phyloP scores from a whole-genome alignment of 1,140 invertebrate species.

The Ceratosolen fusciceps region DNA sequence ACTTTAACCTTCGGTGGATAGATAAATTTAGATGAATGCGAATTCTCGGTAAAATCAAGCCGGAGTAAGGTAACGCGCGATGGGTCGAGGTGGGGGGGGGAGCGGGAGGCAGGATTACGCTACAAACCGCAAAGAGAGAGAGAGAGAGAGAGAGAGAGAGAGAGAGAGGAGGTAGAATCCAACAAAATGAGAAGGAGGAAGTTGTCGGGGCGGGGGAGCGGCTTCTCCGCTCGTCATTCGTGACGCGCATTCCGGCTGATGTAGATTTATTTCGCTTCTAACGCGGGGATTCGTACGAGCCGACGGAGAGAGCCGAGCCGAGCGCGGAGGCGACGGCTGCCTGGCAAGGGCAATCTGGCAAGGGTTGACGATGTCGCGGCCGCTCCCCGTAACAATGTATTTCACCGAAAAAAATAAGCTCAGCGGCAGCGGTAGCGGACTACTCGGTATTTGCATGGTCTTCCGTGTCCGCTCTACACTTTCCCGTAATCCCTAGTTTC shows the following conservation, averaged over 20 bases:
- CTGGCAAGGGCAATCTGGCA: no score
- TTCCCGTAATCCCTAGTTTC: neutral
- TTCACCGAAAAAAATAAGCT: constrained; percentile 12
- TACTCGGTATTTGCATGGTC: constrained; percentile 9
- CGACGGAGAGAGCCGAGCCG: constrained; percentile 8
- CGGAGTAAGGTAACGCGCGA: no score
- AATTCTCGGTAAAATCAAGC: neutral
- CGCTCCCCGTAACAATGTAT: constrained; percentile 11
- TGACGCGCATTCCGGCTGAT: constrained; percentile 28
- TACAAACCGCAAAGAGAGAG: neutral
- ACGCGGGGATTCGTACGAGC: neutral
- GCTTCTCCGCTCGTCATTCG: constrained; percentile 25
- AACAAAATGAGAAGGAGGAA: constrained; percentile 21
- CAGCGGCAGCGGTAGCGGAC: no score
- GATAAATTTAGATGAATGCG: constrained; percentile 1
- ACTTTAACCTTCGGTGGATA: neutral
- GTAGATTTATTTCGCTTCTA: constrained; percentile 44
- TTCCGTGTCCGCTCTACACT: neutral
- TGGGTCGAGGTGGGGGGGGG: no score
- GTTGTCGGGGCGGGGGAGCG: neutral
- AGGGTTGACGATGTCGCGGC: constrained; percentile 8
- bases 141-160: no score
- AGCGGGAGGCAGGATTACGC: neutral
- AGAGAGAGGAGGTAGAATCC: neutral
- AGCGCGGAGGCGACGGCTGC: neutral